Percentiles rank a stretch among this genome's conserved stretches.
These are phyloP conservation scores for Campylorhamphus procurvoides DNA, from an alignment of 2,113 vertebrate genomes.

Conservation along the genomic window DNA sequence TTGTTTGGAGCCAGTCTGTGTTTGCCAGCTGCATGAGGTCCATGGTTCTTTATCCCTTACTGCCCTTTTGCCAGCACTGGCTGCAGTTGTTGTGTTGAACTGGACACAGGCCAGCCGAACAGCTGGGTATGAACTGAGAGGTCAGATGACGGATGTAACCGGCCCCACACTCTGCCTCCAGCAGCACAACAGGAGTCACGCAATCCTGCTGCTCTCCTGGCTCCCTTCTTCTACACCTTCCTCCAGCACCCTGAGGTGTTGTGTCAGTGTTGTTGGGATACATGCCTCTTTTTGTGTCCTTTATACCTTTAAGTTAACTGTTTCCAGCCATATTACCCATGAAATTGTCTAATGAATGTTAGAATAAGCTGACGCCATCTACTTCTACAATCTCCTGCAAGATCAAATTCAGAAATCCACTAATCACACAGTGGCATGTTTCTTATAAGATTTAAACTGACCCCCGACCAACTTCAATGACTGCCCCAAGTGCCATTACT, in stretches of 20 bases:
- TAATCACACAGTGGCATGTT: neutral
- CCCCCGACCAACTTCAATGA: neutral
- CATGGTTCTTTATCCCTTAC: neutral
- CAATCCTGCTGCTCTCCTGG: neutral
- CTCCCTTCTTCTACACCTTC: neutral
- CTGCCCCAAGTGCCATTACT: fast-evolving
- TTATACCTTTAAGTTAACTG: neutral
- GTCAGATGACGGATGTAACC: neutral
- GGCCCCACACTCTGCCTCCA: neutral
- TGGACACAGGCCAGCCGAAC: neutral
- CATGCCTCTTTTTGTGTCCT: neutral
- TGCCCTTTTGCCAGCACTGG: neutral
- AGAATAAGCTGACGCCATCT: neutral
- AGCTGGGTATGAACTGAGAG: neutral
- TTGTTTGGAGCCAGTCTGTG: neutral
- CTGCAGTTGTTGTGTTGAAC: neutral
- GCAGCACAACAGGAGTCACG: fast-evolving
- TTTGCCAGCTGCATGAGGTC: neutral
- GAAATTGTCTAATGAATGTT: neutral
- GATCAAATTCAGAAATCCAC: neutral
- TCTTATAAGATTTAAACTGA: neutral
- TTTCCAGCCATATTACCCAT: neutral
- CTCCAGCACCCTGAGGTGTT: neutral
- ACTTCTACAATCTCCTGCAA: neutral
- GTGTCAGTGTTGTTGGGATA: neutral